Base-by-base conservation (phyloP, 2,113 vertebrate species). In the Tor tambroides region DNA sequence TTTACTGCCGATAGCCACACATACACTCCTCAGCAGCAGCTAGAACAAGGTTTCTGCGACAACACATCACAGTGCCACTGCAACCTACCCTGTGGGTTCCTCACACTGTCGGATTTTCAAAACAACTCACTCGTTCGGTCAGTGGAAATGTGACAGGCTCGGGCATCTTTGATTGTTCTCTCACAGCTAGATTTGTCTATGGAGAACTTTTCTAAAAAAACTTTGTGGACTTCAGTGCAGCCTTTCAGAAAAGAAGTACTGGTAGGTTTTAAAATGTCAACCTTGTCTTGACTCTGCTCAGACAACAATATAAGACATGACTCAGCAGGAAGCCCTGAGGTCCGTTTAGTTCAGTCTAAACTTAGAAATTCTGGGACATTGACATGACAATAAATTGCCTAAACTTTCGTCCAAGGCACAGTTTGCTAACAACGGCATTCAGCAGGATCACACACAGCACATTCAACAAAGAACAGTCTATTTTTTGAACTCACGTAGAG, bases 41-140 rank as follows among this genome's bases (percentile, higher is more conserved):
- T 21, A 59, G 56, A 59, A 74, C 83, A 85, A 87, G 67, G 63
- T 89, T 79, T 65, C 71, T 21, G 35, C 12, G 6, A 43, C 46
- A 85, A 85, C 78, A 83, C 43, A 71, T 80, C 28, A 43, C 67
- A 28, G 76, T 23, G 14, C 17, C 41, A 28, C 67, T 21, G 69
- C 77, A 85, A 51, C 54, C 77, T 23, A 63, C 56, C 49, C 88
- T 54, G 28, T 43, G 83, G 82, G n/a, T 59, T 76, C 63, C 49
- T 61, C 54, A 74, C 51, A 71, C 30, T 69, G 72, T 41, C 14
- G 1, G n/a, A 19, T 56, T 88, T 89, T 78, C 49, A 72, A 85
- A 87, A 83, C 88, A 87, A 79, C 81, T 87, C 85, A 74, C 32
- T 56, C 10, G 1, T 65, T 69, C n/a, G 56, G 28, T 61, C 61